Percentiles rank a stretch among this genome's conserved stretches.
Evolutionary conservation across 2,113 vertebrate genomes (phyloP).

Genomic region (Vombatus ursinus): DNA sequence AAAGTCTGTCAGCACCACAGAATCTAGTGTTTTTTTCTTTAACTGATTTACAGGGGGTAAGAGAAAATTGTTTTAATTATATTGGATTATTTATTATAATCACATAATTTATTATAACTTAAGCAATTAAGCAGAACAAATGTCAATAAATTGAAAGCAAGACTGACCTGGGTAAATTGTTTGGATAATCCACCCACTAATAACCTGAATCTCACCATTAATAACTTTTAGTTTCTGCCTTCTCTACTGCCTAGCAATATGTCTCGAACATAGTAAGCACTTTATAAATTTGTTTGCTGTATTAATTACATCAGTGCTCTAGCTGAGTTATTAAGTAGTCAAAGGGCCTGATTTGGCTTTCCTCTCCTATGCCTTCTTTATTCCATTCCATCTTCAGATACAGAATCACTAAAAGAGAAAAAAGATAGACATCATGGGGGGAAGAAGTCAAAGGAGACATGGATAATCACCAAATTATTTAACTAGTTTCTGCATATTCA

Average conservation of each 20-base stretch:
- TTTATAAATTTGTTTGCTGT: background rate
- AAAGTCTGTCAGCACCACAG: background rate
- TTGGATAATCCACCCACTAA: slow-evolving; percentile 43
- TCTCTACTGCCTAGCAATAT: background rate
- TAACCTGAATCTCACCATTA: slow-evolving; percentile 9
- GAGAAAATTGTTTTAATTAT: slow-evolving; percentile 27
- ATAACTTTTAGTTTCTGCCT: background rate
- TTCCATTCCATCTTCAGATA: background rate
- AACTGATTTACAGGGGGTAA: slow-evolving; percentile 33
- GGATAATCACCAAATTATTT: slow-evolving; percentile 29
- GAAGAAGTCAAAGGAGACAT: background rate
- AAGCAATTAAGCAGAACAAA: slow-evolving; percentile 59
- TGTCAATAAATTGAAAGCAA: slow-evolving; percentile 56
- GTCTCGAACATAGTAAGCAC: slow-evolving; percentile 16
- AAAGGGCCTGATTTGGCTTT: slow-evolving; percentile 44
- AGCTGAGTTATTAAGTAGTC: background rate
- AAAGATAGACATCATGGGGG: slow-evolving; percentile 24
- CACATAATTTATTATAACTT: slow-evolving; percentile 37
- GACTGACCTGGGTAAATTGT: slow-evolving; percentile 48
- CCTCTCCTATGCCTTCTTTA: slow-evolving; percentile 8
- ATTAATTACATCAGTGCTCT: background rate
- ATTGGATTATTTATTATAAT: slow-evolving; percentile 35
- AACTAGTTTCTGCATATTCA: slow-evolving; percentile 37
- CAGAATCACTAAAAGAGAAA: slow-evolving; percentile 39
- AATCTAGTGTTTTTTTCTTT: slow-evolving; percentile 19